Base-by-base conservation (phyloP, 1,140 invertebrate genomes). In the Agrilus planipennis region DNA sequence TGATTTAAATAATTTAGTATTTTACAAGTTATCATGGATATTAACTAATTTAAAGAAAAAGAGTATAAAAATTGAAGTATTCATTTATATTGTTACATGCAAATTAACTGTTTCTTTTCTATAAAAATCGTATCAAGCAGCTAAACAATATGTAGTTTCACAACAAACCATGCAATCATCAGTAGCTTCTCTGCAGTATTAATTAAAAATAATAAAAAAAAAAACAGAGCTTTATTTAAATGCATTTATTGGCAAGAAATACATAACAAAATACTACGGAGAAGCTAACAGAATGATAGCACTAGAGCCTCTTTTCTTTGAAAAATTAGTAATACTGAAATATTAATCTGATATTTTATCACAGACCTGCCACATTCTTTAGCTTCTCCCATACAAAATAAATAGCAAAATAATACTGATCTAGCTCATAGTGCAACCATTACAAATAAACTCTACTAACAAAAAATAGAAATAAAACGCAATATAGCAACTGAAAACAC, bases 251-350 rank as follows among this genome's bases (percentile, higher is more conserved):
- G 20, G 34, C 34, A 36, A 36, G 17, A 36, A 29, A 38, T 20
- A 43, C 42, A 49, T 46, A 53, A 47, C 46, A 41, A 37, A 31
- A 42, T 35, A 37, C 40, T 53, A 57, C 52, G 53, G 55, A 58
- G 55, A 59, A 59, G 54, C 57, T 54, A 53, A 40, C 38, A 45
- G 55, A 59, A 57, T 52, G 51, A 54, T 44, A 55, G 53, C 53
- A 53, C 47, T 35, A 51, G 49, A 53, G 51, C 42, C n/a, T 4
- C 25, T 6, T 7, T 16, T 6, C 15, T 32, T 32, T 17, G 19
- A 30, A 5, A 32, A 17, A 17, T 3, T 15, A 17, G 12, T 27
- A 27, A 27, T 27, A 7, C 12, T 27, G 7, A 27, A 27, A 27
- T 7, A 9, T 9, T 27, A 12, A 36, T 36, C 34, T 21, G 19